These are phyloP conservation scores for Crotalus tigris DNA, from an alignment of 2,113 vertebrate genomes.

Conservation along the genomic window DNA sequence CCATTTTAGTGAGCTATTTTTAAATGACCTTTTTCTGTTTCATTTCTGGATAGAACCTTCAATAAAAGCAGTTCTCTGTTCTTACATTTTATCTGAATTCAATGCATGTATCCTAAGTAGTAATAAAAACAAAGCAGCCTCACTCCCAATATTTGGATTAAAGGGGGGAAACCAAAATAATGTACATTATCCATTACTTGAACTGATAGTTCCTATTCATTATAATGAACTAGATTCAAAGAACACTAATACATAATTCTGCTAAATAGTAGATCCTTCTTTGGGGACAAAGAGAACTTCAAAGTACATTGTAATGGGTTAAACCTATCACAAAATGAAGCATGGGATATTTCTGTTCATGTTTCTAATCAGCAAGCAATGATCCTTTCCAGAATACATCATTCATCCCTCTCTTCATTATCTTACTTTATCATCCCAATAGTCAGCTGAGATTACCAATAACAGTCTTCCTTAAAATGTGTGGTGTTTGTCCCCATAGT, in stretches of 20 bases:
- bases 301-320: background rate
- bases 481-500: background rate
- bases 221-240: background rate
- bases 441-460: background rate
- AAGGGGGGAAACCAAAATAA: background rate
- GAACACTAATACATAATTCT: background rate
- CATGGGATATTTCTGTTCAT: background rate
- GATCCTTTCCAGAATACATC: background rate
- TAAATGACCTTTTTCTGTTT: background rate
- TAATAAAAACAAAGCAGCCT: background rate
- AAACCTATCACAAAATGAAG: background rate
- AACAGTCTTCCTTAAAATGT: background rate
- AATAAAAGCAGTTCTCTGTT: slow-evolving; percentile 2
- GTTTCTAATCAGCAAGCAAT: background rate
- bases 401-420: background rate
- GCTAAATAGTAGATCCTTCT: background rate
- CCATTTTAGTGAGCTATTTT: background rate
- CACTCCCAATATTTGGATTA: background rate
- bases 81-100: background rate
- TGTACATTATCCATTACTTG: background rate
- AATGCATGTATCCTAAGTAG: slow-evolving; percentile 2
- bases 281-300: background rate
- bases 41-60: background rate
- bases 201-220: background rate
- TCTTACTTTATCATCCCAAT: background rate